These are phyloP conservation scores for Morone saxatilis DNA, from an alignment of 2,113 vertebrate genomes.

Conservation along the genomic window DNA sequence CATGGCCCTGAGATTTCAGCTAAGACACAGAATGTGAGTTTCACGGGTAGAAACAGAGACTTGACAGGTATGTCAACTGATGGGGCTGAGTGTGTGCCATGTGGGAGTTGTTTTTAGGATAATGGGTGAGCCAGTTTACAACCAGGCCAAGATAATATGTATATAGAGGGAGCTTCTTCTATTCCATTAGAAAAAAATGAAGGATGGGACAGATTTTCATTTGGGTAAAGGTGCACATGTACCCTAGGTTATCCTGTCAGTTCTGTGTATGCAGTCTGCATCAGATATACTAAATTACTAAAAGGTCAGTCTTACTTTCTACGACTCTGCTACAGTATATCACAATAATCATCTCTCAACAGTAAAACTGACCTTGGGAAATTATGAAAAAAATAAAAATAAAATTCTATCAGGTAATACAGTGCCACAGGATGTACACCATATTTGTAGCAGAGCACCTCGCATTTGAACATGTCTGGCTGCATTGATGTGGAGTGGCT, in stretches of 20 bases:
- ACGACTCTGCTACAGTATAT: background rate
- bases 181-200: background rate
- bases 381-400: background rate
- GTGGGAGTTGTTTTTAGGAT: background rate
- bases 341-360: background rate
- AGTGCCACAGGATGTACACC: background rate
- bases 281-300: slow-evolving; percentile 34
- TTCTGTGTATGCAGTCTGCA: slow-evolving; percentile 19
- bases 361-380: slow-evolving; percentile 28
- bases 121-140: background rate
- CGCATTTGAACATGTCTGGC: slow-evolving; percentile 30
- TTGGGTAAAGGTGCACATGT: slow-evolving; percentile 42
- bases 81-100: background rate
- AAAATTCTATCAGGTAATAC: background rate
- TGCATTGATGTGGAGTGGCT: slow-evolving; percentile 60
- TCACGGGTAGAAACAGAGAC: slow-evolving; percentile 9
- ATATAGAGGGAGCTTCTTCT: slow-evolving; percentile 6
- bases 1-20: slow-evolving; percentile 22
- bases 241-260: slow-evolving; percentile 32
- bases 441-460: slow-evolving; percentile 37
- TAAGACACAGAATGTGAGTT: slow-evolving; percentile 25
- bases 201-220: slow-evolving; percentile 23
- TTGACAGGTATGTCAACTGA: slow-evolving; percentile 36
- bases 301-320: slow-evolving; percentile 42
- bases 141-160: background rate